Base-by-base conservation (phyloP, 1,140 invertebrate species). In the Centruroides sculpturatus region DNA sequence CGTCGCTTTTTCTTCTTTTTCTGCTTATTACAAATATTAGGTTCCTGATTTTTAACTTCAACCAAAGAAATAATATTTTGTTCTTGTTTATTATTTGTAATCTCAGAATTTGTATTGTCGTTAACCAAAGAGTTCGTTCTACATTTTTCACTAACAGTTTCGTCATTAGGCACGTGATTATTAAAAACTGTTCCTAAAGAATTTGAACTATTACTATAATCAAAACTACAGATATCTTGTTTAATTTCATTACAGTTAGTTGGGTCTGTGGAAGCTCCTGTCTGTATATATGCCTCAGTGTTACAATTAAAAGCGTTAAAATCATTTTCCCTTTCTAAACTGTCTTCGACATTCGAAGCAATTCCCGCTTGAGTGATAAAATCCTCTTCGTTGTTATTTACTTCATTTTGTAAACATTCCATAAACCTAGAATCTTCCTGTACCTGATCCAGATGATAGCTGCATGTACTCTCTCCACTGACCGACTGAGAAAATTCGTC, bases 401-500 rank as follows among this genome's bases (percentile, higher is more conserved):
- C 51, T 13, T 58, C 60, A 58, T 65, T 60, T 41, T 65, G 64
- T 34, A 59, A 58, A 46, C 51, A 53, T 23, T 58, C 59, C 11
- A 62, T 47, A 56, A 62, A 65, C 12, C n/a, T 55, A 5, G 59
- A 35, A 60, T 65, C 64, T 61, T 65, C 64, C 35, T 60, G 9
- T 36, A 56, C 12, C 50, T 61, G 57, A 46, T 62, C 59, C n/a
- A 61, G 34, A 47, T 54, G 47, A 11, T 53, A 11, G 41, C 64
- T 66, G 13, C 51, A 49, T 9, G 56, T 55, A 51, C 66, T 67
- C 11, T 41, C 59, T 10, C 53, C 51, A 50, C 61, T 65, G 8
- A 46, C 57, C 9, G 65, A 63, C 36, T 60, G 51, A n/a, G 57
- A 54, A 56, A 62, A 61, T 57, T 67, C 66, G 47, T 60, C 61